A percentile compares a stretch with the other conserved stretches of the same genome.
These are phyloP conservation scores for Neodiprion virginianus DNA, from an alignment of 1,140 invertebrate species.

Conservation along the genomic window DNA sequence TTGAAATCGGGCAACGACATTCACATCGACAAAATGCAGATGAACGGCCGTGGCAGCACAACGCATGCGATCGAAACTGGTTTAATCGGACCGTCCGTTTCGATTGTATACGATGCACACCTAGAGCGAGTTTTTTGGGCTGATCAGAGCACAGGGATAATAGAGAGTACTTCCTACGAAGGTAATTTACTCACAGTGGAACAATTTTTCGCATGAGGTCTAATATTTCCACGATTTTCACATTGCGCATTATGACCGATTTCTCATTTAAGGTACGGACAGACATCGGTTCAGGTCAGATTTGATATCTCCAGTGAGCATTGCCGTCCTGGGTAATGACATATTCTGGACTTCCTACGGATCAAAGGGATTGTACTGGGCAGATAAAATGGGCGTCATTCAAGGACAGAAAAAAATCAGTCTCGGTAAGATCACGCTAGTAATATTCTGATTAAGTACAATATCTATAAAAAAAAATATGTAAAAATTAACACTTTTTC, in stretches of 20 bases:
- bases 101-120: constrained; percentile 62
- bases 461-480: neutral
- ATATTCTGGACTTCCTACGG: constrained; percentile 58
- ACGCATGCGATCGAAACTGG: constrained; percentile 61
- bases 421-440: constrained; percentile 35
- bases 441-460: neutral
- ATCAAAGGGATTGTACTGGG: constrained; percentile 63
- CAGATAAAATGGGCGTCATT: constrained; percentile 58
- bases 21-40: constrained; percentile 67
- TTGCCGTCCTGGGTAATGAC: constrained; percentile 64
- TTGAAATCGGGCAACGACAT: constrained; percentile 58
- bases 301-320: constrained; percentile 55
- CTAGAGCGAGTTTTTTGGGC: constrained; percentile 64
- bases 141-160: constrained; percentile 62
- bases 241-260: constrained; percentile 20
- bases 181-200: constrained; percentile 47
- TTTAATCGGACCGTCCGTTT: constrained; percentile 60
- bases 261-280: constrained; percentile 47
- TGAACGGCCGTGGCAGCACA: constrained; percentile 63
- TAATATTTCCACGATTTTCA: constrained; percentile 15
- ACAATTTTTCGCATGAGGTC: neutral
- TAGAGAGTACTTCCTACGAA: constrained; percentile 63
- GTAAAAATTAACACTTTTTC: constrained; percentile 12
- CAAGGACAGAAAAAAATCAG: constrained; percentile 51
- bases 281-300: constrained; percentile 45